These are phyloP conservation scores for Steinernema scapterisci DNA, from an alignment of 2,888 invertebrate genomes.

Conservation along the genomic window DNA sequence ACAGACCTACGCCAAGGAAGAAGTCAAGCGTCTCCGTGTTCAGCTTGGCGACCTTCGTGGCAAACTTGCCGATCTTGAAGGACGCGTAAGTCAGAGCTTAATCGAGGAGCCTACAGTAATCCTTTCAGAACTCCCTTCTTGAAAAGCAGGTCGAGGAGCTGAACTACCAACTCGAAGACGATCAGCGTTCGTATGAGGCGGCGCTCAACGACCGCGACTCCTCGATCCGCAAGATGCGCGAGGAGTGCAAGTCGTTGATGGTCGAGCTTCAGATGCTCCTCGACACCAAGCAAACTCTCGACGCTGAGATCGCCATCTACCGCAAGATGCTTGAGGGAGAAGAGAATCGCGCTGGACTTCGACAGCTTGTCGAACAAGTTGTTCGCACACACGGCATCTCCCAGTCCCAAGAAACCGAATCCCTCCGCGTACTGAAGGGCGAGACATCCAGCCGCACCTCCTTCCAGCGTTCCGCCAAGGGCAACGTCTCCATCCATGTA, in stretches of 20 bases:
- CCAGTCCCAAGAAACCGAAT: slow-evolving; percentile 59
- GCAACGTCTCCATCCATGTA: slow-evolving; percentile 69
- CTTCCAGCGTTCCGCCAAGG: slow-evolving; percentile 71
- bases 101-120: background rate
- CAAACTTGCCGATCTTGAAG: slow-evolving; percentile 71
- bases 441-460: slow-evolving; percentile 71
- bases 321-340: slow-evolving; percentile 72
- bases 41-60: slow-evolving; percentile 70
- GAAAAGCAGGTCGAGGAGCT: slow-evolving; percentile 70
- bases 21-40: slow-evolving; percentile 70
- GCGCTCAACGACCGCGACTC: slow-evolving; percentile 68
- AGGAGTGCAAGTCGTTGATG: slow-evolving; percentile 69
- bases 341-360: slow-evolving; percentile 70
- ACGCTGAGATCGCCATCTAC: slow-evolving; percentile 73
- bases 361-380: slow-evolving; percentile 67
- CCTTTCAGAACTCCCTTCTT: slow-evolving; percentile 69
- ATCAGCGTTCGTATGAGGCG: slow-evolving; percentile 69
- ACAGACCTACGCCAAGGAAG: slow-evolving; percentile 69
- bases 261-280: slow-evolving; percentile 69
- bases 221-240: slow-evolving; percentile 67
- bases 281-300: slow-evolving; percentile 72
- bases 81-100: slow-evolving; percentile 67
- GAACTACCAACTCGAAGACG: slow-evolving; percentile 70
- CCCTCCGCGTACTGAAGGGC: slow-evolving; percentile 66
- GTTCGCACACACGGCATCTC: slow-evolving; percentile 64